Evolutionary conservation across 2,888 invertebrate genomes (phyloP).

Genomic region (Epistrophe grossulariae): DNA sequence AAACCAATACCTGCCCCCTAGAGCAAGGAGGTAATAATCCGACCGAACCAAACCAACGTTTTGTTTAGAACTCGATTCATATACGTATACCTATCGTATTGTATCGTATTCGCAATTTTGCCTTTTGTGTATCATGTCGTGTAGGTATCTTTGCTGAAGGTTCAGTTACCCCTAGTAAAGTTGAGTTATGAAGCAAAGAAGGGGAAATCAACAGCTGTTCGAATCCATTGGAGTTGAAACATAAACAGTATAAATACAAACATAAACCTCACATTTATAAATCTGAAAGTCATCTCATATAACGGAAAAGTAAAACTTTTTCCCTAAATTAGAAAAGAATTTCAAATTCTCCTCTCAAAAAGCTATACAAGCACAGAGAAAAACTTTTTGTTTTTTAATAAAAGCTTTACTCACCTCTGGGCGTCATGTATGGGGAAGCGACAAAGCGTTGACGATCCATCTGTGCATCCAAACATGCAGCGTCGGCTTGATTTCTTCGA

Average conservation of each 20-base stretch:
- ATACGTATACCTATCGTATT: background rate
- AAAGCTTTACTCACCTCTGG: constrained; percentile 77
- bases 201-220: constrained; percentile 23
- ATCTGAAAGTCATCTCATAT: background rate
- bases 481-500: constrained; percentile 74
- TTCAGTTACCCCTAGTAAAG: constrained; percentile 61
- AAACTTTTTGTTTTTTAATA: constrained; percentile 17
- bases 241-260: constrained; percentile 11
- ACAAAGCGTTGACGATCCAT: constrained; percentile 78
- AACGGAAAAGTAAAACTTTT: constrained; percentile 38
- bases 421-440: constrained; percentile 80
- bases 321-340: background rate
- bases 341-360: constrained; percentile 14
- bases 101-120: background rate
- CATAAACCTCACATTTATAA: background rate
- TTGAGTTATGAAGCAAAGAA: background rate
- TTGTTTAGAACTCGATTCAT: background rate
- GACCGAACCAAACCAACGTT: background rate
- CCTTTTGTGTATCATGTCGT: background rate
- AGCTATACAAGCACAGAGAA: constrained; percentile 1
- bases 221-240: background rate
- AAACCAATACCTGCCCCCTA: too few species aligned
- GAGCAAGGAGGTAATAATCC: background rate
- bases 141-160: constrained; percentile 22
- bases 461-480: constrained; percentile 79